Evolutionary conservation across 2,113 vertebrate genomes (phyloP).

Genomic region (Xenus cinereus): DNA sequence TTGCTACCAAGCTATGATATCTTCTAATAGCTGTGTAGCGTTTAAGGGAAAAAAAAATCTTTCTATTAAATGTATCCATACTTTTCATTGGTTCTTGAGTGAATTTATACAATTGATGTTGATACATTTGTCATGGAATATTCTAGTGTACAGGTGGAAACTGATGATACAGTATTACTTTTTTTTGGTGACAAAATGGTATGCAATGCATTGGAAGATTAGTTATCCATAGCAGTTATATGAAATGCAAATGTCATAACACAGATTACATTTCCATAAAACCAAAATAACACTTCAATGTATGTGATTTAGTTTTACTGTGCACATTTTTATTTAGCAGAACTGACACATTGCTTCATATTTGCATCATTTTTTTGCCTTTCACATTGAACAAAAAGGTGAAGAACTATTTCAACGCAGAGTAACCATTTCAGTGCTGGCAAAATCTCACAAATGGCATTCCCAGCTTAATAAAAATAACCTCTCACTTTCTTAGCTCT

Average conservation of each 20-base stretch:
- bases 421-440: constrained; percentile 38
- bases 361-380: constrained; percentile 58
- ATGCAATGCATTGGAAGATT: constrained; percentile 65
- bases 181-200: constrained; percentile 57
- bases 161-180: constrained; percentile 60
- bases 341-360: constrained; percentile 62
- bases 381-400: constrained; percentile 57
- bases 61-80: constrained; percentile 10
- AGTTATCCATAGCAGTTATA: constrained; percentile 68
- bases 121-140: constrained; percentile 60
- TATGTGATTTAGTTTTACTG: constrained; percentile 71
- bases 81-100: constrained; percentile 35
- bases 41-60: constrained; percentile 34
- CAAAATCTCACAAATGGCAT: not conserved
- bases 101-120: constrained; percentile 54
- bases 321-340: constrained; percentile 69
- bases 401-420: constrained; percentile 12
- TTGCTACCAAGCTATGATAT: constrained; percentile 32
- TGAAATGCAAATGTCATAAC: constrained; percentile 73
- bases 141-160: constrained; percentile 62
- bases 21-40: constrained; percentile 17
- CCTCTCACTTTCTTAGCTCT: not conserved
- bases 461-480: not conserved
- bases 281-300: constrained; percentile 71
- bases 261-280: constrained; percentile 74